Base-by-base conservation (phyloP, 2,113 vertebrate species). In the Irena cyanogastra region DNA sequence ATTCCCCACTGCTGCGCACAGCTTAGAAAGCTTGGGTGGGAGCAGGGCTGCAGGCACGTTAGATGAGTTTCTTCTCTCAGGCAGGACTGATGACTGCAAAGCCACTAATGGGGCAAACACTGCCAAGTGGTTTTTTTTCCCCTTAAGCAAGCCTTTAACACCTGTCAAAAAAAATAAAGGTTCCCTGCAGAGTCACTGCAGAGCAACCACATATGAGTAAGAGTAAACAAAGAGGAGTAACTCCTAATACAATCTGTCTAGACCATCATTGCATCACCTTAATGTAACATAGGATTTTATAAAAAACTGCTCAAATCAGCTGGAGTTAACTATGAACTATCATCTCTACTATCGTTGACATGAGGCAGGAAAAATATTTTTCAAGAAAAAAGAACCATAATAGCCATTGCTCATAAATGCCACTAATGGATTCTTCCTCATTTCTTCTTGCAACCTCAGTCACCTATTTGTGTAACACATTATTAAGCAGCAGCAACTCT, bases 341-440 rank as follows among this genome's bases (percentile, higher is more conserved):
- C 3, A 1, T 16, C 30, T 42, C 72, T 87, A 54, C 31, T 81
- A 31, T 23, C 4, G 0, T 4, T 14, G 27, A 63, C 63, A 50
- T 1, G 16, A 18, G 31, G 19, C 49, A 16, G 18, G 20, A 10
- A 82, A 79, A 84, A 84, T 39, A 56, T 44, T 94, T 85, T 56
- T 27, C 60, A 74, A 30, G 54, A 69, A 75, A 22, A 65, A 70
- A 54, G 7, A 57, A 41, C 16, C 21, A 20, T 44, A 74, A 84
- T 27, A 60, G 81, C 23, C 35, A 77, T 77, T 88, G 75, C 80
- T 87, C 80, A 90, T 66, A 80, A 91, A 64, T 26, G n/a, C 87
- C 66, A 90, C 66, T 79, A 83, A 88, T 89, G n/a, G 69, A 52
- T n/a, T 84, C 89, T 96, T 96, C 89, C 95, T 96, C 91, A 75